Evolutionary conservation across 1,140 invertebrate genomes (phyloP), one percentile per base, ranked within the genome.

Genomic region (Helicoverpa zea): DNA sequence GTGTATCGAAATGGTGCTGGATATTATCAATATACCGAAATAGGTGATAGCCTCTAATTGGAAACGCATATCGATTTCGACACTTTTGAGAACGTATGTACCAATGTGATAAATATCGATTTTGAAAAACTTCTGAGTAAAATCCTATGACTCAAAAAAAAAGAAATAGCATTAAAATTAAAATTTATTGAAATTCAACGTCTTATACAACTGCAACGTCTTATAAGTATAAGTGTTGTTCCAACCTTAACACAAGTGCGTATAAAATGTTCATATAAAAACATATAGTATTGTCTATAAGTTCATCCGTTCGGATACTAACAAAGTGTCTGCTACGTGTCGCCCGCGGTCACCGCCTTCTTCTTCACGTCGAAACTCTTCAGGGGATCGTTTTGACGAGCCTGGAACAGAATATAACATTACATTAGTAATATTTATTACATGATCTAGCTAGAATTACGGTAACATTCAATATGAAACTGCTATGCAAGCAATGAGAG

Each of bases 321-420:
- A 92, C 92, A 88, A 81, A 59, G 58, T 79, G 64, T 59, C 58
- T 64, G 82, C 88, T 92, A 93, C 14, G 91, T 87, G 83, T 87
- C 88, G 16, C 81, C 88, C 0, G 86, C 72, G 0, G 84, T 43
- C 9, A 82, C 11, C 9, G 81, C 43, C 68, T 88, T 88, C 72
- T 84, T 88, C 66, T 91, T 92, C 47, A 92, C 72, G 61, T 92
- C 85, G 72, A 95, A 88, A 77, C 90, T 95, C 43, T 89, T 87
- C 43, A 95, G 85, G 0, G 95, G 95, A 81, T 95, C 92, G 74
- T 87, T 94, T 59, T 88, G 89, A 5, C 94, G 90, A 0, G 94
- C 94, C 94, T 95, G 86, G 4, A 90, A 88, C 83, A 79, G 58
- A 74, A 83, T 16, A 1, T 49, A 18, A n/a, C 3, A 11, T 51